These are phyloP conservation scores for Ericerus pela DNA, from an alignment of 1,140 invertebrate genomes.

Conservation along the genomic window DNA sequence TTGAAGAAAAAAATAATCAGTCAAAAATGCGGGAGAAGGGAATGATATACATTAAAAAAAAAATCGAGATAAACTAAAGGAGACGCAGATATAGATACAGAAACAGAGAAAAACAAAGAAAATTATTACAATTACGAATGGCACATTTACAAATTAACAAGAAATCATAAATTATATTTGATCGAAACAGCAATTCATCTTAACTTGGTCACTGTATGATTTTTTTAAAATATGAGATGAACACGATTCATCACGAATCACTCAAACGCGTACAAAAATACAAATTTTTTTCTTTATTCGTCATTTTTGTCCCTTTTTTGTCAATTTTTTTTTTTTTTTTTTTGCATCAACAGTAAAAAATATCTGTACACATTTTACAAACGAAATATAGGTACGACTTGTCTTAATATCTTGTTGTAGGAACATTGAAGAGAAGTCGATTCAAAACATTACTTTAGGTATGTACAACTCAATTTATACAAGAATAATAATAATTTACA, in stretches of 20 bases:
- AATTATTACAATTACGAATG: too few species aligned
- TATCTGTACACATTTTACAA: not conserved
- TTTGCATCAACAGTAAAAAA: not conserved
- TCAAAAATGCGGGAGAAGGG: not conserved
- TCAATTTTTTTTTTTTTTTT: too few species aligned
- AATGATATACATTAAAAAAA: slow-evolving; percentile 2
- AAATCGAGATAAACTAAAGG: not conserved
- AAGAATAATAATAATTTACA: slow-evolving; percentile 1
- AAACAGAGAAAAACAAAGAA: too few species aligned
- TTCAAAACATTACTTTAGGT: not conserved
- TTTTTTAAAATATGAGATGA: not conserved
- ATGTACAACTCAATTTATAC: slow-evolving; percentile 1
- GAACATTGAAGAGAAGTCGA: not conserved
- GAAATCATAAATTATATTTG: too few species aligned
- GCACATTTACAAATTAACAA: slow-evolving; percentile 7
- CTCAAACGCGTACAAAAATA: not conserved
- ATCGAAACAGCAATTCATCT: not conserved
- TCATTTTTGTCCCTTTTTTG: not conserved
- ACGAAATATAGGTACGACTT: not conserved
- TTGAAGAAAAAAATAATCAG: slow-evolving; percentile 3
- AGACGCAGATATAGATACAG: too few species aligned
- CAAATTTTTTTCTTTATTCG: not conserved
- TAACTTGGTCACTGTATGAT: not conserved
- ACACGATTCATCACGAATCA: not conserved
- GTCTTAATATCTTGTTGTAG: not conserved